A percentile compares a stretch with the other conserved stretches of the same genome.
These are phyloP conservation scores for Leptothorax acervorum DNA, from an alignment of 2,888 invertebrate species.

Conservation along the genomic window DNA sequence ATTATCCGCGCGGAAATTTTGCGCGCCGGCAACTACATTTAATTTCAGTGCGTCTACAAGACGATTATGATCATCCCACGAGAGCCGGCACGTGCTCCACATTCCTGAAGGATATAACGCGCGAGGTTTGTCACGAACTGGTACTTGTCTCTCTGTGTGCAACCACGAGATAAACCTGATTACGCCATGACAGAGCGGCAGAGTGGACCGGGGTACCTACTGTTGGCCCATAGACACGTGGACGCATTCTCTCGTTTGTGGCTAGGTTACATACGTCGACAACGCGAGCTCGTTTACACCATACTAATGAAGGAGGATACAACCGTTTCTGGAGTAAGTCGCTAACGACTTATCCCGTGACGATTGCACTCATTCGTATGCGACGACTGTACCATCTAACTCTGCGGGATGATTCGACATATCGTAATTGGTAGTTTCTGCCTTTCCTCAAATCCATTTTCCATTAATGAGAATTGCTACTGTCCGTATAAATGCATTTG, in stretches of 20 bases:
- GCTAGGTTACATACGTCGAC: slow-evolving; percentile 60
- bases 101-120: slow-evolving; percentile 65
- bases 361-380: slow-evolving; percentile 50
- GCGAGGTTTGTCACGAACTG: slow-evolving; percentile 60
- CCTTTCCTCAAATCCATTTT: slow-evolving; percentile 13
- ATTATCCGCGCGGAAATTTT: slow-evolving; percentile 29
- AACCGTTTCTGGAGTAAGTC: slow-evolving; percentile 39
- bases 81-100: slow-evolving; percentile 57
- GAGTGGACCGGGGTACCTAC: slow-evolving; percentile 57
- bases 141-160: slow-evolving; percentile 69
- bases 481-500: background rate
- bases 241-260: slow-evolving; percentile 62
- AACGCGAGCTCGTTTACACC: slow-evolving; percentile 67
- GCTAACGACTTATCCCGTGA: slow-evolving; percentile 55
- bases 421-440: slow-evolving; percentile 46
- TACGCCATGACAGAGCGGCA: slow-evolving; percentile 66
- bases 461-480: slow-evolving; percentile 19
- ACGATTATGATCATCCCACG: slow-evolving; percentile 41
- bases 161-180: slow-evolving; percentile 75
- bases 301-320: slow-evolving; percentile 57
- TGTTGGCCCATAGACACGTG: slow-evolving; percentile 61
- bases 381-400: slow-evolving; percentile 12
- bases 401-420: slow-evolving; percentile 16
- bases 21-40: slow-evolving; percentile 19
- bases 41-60: slow-evolving; percentile 39